phyloP scores from a whole-genome alignment of 2,888 invertebrate genomes.

The Athetis lepigone region DNA sequence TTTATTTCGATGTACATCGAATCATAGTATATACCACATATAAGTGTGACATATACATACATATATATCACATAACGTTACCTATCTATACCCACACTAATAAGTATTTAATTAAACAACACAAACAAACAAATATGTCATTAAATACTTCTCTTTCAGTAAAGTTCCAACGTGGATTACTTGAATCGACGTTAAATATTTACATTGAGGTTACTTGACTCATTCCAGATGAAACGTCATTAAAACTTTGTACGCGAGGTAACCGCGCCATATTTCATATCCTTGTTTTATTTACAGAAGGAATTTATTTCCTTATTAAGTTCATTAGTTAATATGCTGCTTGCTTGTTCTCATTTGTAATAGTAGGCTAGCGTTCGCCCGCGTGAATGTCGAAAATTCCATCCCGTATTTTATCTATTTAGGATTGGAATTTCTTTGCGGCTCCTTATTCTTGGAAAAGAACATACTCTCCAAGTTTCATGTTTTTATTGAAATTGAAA shows the following conservation, averaged over 20 bases:
- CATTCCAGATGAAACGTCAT: conserved; percentile 70
- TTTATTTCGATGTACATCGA: no score
- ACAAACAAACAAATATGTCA: conserved; percentile 40
- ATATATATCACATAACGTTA: neutral
- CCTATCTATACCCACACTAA: neutral
- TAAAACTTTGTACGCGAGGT: conserved; percentile 78
- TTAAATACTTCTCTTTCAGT: conserved; percentile 32
- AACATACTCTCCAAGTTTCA: no score
- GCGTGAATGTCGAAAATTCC: no score
- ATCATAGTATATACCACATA: no score
- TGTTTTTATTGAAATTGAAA: no score
- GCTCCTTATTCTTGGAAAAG: no score
- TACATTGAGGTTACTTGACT: conserved; percentile 46
- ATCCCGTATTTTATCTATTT: no score
- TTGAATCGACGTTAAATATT: conserved; percentile 59
- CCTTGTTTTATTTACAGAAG: conserved; percentile 65
- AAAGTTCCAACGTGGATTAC: conserved; percentile 32
- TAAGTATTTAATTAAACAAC: conserved; percentile 17
- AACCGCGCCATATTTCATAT: conserved; percentile 73
- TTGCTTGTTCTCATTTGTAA: neutral
- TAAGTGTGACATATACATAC: no score
- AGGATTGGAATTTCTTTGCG: no score
- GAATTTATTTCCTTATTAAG: conserved; percentile 63
- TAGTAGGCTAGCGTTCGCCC: no score
- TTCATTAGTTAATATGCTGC: conserved; percentile 59